Percentiles rank a stretch among this genome's conserved stretches.
Evolutionary conservation across 2,888 invertebrate species (phyloP).

Genomic region (Vanessa cardui): DNA sequence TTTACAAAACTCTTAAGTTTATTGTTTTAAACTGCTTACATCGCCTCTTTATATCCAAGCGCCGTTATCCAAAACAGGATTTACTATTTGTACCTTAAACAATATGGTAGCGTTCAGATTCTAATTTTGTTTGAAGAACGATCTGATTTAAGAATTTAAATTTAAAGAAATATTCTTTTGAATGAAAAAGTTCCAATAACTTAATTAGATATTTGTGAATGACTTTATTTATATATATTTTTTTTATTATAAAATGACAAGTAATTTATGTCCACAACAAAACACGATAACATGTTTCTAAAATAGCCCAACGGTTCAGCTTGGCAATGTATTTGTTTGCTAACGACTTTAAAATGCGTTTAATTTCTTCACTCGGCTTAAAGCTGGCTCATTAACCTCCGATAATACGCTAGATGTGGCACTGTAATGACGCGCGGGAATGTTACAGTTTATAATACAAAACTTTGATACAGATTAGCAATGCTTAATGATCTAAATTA

Average conservation of each 20-base stretch:
- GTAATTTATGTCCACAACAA: constrained; percentile 33
- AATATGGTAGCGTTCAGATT: constrained; percentile 2
- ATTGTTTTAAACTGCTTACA: constrained; percentile 53
- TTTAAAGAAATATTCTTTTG: not conserved
- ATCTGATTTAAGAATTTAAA: not conserved
- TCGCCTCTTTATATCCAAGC: constrained; percentile 48
- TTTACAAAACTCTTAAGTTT: constrained; percentile 64
- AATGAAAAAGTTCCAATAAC: not conserved
- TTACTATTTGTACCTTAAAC: constrained; percentile 4
- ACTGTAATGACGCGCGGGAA: constrained; percentile 29
- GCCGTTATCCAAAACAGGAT: constrained; percentile 2
- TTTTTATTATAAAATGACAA: constrained; percentile 30
- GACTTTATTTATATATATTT: not conserved
- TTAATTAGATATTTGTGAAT: not conserved
- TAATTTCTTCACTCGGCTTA: constrained; percentile 33
- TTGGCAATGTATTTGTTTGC: constrained; percentile 36
- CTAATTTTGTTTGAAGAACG: constrained; percentile 1
- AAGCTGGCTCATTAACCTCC: constrained; percentile 37
- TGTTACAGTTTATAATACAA: constrained; percentile 21
- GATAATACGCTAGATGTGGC: constrained; percentile 32
- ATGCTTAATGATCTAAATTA: not conserved
- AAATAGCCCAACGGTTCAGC: constrained; percentile 34
- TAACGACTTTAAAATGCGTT: constrained; percentile 38
- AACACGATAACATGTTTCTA: constrained; percentile 32
- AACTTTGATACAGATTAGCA: constrained; percentile 9